Conservation (phyloP, 2,113 vertebrate genomes). For the Danionella cerebrum region DNA sequence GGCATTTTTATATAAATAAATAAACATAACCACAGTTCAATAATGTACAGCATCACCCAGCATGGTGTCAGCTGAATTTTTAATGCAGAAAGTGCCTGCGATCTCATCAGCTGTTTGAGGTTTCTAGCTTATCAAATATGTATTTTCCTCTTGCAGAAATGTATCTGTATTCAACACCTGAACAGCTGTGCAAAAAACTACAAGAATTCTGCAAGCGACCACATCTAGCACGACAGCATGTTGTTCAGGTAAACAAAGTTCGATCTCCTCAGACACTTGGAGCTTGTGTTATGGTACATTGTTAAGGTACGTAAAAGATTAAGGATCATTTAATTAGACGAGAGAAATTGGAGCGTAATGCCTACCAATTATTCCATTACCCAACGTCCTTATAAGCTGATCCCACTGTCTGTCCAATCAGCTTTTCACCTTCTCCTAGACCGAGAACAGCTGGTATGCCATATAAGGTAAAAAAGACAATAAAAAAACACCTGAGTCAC, state of each 20-base stretch:
- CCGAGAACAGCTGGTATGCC: too few relatives aligned
- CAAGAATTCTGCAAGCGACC: conserved; percentile 83
- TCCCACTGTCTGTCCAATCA: too few relatives aligned
- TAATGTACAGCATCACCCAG: conserved; percentile 85
- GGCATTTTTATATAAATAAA: conserved; percentile 39
- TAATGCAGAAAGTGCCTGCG: conserved; percentile 88
- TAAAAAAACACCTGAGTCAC: too few relatives aligned
- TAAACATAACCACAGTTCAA: conserved; percentile 81
- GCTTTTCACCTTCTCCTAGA: too few relatives aligned
- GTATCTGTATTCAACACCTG: conserved; percentile 95
- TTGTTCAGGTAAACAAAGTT: conserved; percentile 70
- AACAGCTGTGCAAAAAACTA: conserved; percentile 87
- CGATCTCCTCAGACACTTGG: neutral
- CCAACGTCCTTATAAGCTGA: too few relatives aligned
- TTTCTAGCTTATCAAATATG: conserved; percentile 90
- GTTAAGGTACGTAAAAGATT: too few relatives aligned
- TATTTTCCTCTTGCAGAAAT: conserved; percentile 72
- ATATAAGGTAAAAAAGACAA: too few relatives aligned
- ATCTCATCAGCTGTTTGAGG: conserved; percentile 82
- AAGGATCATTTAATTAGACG: too few relatives aligned
- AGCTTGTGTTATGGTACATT: neutral
- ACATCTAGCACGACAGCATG: conserved; percentile 73
- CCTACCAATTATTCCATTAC: too few relatives aligned
- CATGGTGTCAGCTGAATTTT: conserved; percentile 87
- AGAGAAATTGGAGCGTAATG: too few relatives aligned